phyloP scores from a whole-genome alignment of 2,113 vertebrate genomes.

The Coturnix japonica region DNA sequence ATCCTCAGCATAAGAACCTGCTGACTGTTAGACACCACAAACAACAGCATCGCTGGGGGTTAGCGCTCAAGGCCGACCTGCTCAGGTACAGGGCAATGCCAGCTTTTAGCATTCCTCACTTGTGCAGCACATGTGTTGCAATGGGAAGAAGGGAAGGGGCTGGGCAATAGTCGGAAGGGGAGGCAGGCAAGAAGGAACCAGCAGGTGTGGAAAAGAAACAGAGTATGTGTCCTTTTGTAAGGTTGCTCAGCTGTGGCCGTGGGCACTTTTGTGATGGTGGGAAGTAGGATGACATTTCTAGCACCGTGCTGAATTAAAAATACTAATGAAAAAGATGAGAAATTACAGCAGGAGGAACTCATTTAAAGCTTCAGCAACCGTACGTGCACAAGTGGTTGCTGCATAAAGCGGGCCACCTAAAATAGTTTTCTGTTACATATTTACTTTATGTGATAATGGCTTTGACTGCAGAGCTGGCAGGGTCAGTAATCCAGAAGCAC shows the following conservation, averaged over 20 bases:
- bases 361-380: not conserved
- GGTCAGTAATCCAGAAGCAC: not conserved
- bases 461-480: not conserved
- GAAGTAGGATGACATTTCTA: conserved; percentile 28
- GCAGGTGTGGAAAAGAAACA: conserved; percentile 10
- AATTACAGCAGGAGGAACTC: not conserved
- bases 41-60: conserved; percentile 30
- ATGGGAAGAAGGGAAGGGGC: not conserved
- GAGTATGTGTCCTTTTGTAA: not conserved
- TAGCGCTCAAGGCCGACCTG: conserved; percentile 60
- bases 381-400: not conserved
- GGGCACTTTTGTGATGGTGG: not conserved
- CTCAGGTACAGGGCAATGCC: not conserved
- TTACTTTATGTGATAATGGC: not conserved
- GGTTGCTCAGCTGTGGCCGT: not conserved
- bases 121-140: not conserved
- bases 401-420: not conserved
- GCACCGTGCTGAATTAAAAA: conserved; percentile 25
- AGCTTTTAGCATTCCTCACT: not conserved
- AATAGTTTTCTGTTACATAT: not conserved
- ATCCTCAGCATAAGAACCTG: conserved; percentile 53
- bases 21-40: conserved; percentile 46
- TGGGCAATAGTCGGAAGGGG: conserved; percentile 25
- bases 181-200: not conserved
- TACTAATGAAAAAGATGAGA: not conserved